These are phyloP conservation scores for Hylaeus volcanicus DNA, from an alignment of 1,140 invertebrate genomes.

Conservation along the genomic window DNA sequence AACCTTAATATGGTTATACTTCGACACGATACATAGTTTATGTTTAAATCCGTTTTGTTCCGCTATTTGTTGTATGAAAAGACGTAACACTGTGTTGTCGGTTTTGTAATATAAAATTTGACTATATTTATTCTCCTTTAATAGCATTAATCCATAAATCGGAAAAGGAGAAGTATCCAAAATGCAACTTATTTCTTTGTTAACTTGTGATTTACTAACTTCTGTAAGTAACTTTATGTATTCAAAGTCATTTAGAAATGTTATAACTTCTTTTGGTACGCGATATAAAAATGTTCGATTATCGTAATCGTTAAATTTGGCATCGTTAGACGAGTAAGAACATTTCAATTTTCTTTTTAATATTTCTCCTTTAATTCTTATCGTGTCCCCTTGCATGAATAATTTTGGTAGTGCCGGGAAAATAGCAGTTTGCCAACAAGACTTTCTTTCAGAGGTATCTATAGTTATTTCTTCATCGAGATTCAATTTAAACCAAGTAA, in stretches of 20 bases:
- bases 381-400: slow-evolving; percentile 48
- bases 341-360: slow-evolving; percentile 77
- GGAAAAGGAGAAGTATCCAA: slow-evolving; percentile 76
- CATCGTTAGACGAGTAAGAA: slow-evolving; percentile 60
- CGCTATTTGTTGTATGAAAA: slow-evolving; percentile 63
- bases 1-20: slow-evolving; percentile 56
- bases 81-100: slow-evolving; percentile 54
- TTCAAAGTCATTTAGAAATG: slow-evolving; percentile 82
- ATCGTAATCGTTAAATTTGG: slow-evolving; percentile 6
- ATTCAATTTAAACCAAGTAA: slow-evolving; percentile 88
- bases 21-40: slow-evolving; percentile 58
- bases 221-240: slow-evolving; percentile 71
- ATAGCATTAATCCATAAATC: slow-evolving; percentile 69
- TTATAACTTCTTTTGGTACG: slow-evolving; percentile 77
- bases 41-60: slow-evolving; percentile 56
- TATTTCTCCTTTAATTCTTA: slow-evolving; percentile 69
- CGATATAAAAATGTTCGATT: slow-evolving; percentile 62
- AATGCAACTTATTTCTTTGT: slow-evolving; percentile 61
- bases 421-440: slow-evolving; percentile 90
- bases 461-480: slow-evolving; percentile 85
- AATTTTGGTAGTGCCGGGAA: slow-evolving; percentile 80
- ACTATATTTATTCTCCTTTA: slow-evolving; percentile 62
- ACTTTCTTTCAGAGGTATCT: slow-evolving; percentile 80
- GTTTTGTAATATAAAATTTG: slow-evolving; percentile 67
- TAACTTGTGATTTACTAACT: slow-evolving; percentile 54